Percentiles rank a stretch among this genome's conserved stretches.
These are phyloP conservation scores for Arothron firmamentum DNA, from an alignment of 2,113 vertebrate species.

Conservation along the genomic window DNA sequence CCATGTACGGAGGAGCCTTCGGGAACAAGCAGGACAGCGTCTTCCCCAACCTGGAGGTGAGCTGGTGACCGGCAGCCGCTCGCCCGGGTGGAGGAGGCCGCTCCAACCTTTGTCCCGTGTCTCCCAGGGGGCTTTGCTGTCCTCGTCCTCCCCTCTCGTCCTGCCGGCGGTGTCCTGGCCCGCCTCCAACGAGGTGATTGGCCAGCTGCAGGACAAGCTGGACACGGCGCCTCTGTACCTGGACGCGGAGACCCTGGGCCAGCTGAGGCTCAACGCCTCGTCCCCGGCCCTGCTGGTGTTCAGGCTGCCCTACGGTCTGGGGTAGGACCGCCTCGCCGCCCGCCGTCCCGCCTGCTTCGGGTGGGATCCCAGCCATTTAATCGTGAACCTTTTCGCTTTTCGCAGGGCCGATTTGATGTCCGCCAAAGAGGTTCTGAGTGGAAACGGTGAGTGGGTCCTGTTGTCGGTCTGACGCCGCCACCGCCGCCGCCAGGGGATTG, in stretches of 20 bases:
- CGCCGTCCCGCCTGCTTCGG: no score
- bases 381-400: not conserved
- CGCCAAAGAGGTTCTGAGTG: constrained; percentile 80
- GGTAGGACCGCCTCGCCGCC: constrained; percentile 65
- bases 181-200: constrained; percentile 77
- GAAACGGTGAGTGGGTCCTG: constrained; percentile 79
- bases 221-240: constrained; percentile 83
- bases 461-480: not conserved
- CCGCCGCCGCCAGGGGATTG: not conserved
- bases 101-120: not conserved
- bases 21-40: constrained; percentile 88
- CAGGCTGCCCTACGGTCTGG: constrained; percentile 79
- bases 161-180: constrained; percentile 84
- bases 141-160: constrained; percentile 78
- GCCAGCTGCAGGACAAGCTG: constrained; percentile 81
- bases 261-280: constrained; percentile 83
- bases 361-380: no score
- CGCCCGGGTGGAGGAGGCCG: not conserved
- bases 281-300: constrained; percentile 81
- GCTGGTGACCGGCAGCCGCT: not conserved
- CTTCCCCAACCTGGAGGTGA: constrained; percentile 85
- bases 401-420: constrained; percentile 81
- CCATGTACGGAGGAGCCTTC: constrained; percentile 85
- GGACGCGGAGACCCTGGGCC: constrained; percentile 81
- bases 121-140: constrained; percentile 72